Percentiles rank a stretch among this genome's conserved stretches.
Evolutionary conservation across 2,113 vertebrate species (phyloP).

Genomic region (Myodes glareolus): DNA sequence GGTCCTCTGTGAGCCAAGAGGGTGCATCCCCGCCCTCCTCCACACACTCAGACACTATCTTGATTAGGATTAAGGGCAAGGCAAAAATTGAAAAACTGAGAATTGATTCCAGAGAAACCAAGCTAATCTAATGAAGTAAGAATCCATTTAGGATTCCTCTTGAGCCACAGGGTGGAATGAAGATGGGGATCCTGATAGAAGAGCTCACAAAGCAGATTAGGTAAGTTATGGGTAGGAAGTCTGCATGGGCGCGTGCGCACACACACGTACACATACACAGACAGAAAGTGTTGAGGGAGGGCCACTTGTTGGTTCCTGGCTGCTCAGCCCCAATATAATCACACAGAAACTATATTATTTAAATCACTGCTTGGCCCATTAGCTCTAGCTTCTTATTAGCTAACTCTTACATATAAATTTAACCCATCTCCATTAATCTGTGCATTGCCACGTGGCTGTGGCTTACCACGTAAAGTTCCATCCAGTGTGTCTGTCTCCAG

Average conservation of each 20-base stretch:
- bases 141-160: background rate
- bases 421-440: too few relatives aligned
- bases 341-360: too few relatives aligned
- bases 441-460: too few relatives aligned
- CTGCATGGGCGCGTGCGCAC: background rate
- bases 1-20: accelerated
- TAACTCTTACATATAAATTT: too few relatives aligned
- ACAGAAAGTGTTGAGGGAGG: background rate
- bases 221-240: background rate
- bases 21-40: too few relatives aligned
- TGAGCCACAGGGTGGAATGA: background rate
- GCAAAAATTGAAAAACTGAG: background rate
- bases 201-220: background rate
- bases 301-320: too few relatives aligned
- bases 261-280: background rate
- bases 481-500: too few relatives aligned
- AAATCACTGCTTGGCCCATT: too few relatives aligned
- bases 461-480: too few relatives aligned
- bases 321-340: too few relatives aligned
- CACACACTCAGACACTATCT: background rate
- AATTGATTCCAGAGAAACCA: background rate
- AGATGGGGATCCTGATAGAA: background rate
- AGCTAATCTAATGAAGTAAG: background rate
- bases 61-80: accelerated
- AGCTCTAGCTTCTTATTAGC: too few relatives aligned